Evolutionary conservation across 2,113 vertebrate species (phyloP).

Genomic region (Brachypodius melanocephalos): DNA sequence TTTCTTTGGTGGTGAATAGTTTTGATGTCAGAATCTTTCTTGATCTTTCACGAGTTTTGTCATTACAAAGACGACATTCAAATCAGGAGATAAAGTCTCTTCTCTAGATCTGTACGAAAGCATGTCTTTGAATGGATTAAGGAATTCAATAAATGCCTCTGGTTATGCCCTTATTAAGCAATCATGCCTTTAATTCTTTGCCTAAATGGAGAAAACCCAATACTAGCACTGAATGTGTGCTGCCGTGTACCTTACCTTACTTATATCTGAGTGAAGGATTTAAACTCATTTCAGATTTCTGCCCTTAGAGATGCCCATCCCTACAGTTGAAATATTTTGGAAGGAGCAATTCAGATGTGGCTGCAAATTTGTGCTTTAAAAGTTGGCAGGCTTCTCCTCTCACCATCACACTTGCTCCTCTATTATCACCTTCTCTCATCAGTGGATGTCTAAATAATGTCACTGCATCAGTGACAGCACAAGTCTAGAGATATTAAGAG

Average conservation of each 20-base stretch:
- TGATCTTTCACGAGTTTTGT: conserved; percentile 34
- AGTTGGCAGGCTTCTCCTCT: neutral
- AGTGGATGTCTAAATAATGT: neutral
- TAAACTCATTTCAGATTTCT: neutral
- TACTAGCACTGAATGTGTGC: neutral
- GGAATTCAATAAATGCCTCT: neutral
- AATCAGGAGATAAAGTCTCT: neutral
- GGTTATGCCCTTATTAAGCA: neutral
- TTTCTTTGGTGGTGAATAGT: conserved; percentile 45
- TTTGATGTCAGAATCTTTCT: conserved; percentile 67
- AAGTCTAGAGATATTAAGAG: neutral
- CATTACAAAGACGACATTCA: neutral
- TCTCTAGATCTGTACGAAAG: neutral
- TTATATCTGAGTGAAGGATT: neutral
- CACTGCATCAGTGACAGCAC: neutral
- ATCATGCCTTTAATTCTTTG: neutral
- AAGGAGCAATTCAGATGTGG: neutral
- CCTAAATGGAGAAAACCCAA: neutral
- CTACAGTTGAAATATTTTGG: neutral
- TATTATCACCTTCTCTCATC: neutral
- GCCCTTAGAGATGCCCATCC: neutral
- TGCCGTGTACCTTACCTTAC: neutral
- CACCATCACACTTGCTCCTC: neutral
- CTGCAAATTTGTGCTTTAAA: neutral
- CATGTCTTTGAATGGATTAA: conserved; percentile 7